Evolutionary conservation across 2,888 invertebrate species (phyloP), one percentile per base, ranked within the genome.

Genomic region (Sarcophaga caerulescens): DNA sequence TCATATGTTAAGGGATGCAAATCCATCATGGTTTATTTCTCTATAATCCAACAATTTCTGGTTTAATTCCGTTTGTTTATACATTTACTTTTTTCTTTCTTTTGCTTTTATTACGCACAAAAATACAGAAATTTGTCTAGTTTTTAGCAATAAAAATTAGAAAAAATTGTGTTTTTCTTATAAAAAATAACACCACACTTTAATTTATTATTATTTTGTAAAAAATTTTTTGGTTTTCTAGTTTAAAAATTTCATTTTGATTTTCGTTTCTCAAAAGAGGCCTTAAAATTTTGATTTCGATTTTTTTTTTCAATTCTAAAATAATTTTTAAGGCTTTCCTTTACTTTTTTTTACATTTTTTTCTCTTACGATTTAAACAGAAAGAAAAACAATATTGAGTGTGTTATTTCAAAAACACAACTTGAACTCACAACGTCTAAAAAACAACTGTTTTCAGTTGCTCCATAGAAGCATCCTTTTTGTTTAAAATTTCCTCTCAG

Each of bases 1-100:
- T 93, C 92, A 84, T 92, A 93, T 86, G 91, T 92, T 63, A 93
- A 89, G 52, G 92, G 92, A 69, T 93, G 90, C 74, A 93, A 88
- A 88, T 93, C 92, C 92, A 93, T 92, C 44, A 78, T 65, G 65
- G 10, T 52, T 52, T 19, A 44, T 66, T 66, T 66, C 3, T 66
- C 19, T 44, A 66, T 19, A 66, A 66, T n/a, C 19, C 2, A 70
- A 79, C 19, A 23, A 45, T 47, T 17, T 23, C 68, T 62, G 35
- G 0, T 10, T 65, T 68, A 66, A 63, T 44, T 44, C 4, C 63
- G 74, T 69, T 60, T 21, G 14, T 60, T 62, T 17, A 12, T 3
- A 14, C 47, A 19, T 52, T 77, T 12, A 19, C n/a, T n/a, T n/a
- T n/a, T n/a, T n/a, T 69, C 68, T 47, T 69, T 45, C 6, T 69